These are phyloP conservation scores for Scartelaos histophorus DNA, from an alignment of 2,113 vertebrate species.

Conservation along the genomic window DNA sequence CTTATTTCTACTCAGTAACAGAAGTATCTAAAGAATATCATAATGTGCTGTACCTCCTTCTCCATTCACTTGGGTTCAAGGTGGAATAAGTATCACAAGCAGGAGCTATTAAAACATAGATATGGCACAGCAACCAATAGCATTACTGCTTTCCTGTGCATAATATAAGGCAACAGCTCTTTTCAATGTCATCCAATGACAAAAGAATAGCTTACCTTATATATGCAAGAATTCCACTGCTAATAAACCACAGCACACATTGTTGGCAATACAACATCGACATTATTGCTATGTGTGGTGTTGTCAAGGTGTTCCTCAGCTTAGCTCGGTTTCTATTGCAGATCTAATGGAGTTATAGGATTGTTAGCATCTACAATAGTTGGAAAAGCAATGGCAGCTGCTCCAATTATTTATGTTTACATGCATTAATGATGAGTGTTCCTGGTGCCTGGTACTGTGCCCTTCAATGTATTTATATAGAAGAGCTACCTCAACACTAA, in stretches of 20 bases:
- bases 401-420: slow-evolving; percentile 55
- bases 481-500: neutral
- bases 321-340: neutral
- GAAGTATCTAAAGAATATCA: slow-evolving; percentile 27
- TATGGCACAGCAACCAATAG: slow-evolving; percentile 14
- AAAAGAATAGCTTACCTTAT: neutral
- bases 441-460: slow-evolving; percentile 13
- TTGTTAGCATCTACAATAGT: neutral
- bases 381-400: slow-evolving; percentile 16
- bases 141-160: slow-evolving; percentile 10
- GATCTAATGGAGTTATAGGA: neutral
- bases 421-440: slow-evolving; percentile 44
- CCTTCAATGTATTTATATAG: slow-evolving; percentile 2
- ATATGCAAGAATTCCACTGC: slow-evolving; percentile 2
- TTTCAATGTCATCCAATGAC: slow-evolving; percentile 77
- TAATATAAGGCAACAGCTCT: slow-evolving; percentile 5
- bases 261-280: neutral
- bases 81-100: slow-evolving; percentile 1
- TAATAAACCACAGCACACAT: neutral
- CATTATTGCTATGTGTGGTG: neutral
- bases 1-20: slow-evolving; percentile 16
- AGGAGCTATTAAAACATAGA: slow-evolving; percentile 5
- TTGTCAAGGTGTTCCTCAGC: neutral
- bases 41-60: slow-evolving; percentile 33
- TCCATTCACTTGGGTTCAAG: slow-evolving; percentile 5